phyloP scores from a whole-genome alignment of 2,113 vertebrate species.

The Pardalotus punctatus region DNA sequence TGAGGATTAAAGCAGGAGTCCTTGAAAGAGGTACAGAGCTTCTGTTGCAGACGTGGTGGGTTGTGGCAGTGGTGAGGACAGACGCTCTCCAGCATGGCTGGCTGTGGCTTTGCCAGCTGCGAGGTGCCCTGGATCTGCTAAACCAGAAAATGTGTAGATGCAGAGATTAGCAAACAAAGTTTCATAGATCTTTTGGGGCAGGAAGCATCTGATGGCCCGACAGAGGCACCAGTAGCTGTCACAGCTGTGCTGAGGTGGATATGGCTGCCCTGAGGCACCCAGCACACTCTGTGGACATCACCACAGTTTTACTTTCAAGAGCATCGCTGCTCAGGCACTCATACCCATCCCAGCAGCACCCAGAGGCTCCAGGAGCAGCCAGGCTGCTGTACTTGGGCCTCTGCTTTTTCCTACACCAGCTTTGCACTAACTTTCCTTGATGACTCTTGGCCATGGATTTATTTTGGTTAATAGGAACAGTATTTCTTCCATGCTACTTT shows the following conservation, averaged over 20 bases:
- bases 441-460: neutral
- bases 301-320: neutral
- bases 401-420: neutral
- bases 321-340: neutral
- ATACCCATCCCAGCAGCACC: neutral
- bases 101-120: neutral
- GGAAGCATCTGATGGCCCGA: neutral
- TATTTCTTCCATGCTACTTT: neutral
- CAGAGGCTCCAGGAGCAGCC: neutral
- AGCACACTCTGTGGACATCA: neutral
- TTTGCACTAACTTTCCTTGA: neutral
- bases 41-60: neutral
- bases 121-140: neutral
- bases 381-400: neutral
- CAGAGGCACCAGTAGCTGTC: neutral
- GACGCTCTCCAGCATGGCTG: neutral
- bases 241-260: neutral
- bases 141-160: neutral
- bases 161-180: neutral
- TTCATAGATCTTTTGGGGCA: neutral
- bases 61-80: neutral
- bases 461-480: neutral
- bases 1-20: neutral
- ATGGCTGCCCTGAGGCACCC: fast-evolving
- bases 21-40: neutral